These are phyloP conservation scores for Drosophila kanekoi DNA, from an alignment of 2,888 invertebrate species.

Conservation along the genomic window DNA sequence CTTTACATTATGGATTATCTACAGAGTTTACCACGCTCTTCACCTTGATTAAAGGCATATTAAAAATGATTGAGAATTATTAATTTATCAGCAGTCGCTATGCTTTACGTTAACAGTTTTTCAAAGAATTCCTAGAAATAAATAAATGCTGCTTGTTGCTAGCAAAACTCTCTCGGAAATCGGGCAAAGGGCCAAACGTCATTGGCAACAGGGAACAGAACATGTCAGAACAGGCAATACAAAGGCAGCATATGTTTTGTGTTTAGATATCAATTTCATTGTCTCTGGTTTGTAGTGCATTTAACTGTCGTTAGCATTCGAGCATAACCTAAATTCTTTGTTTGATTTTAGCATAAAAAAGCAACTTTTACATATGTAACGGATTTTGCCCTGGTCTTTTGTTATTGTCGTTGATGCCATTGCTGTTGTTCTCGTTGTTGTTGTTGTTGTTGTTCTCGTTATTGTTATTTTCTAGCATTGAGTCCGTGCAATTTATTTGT, in stretches of 20 bases:
- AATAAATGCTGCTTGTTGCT: no score
- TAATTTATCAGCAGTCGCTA: no score
- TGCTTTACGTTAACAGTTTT: no score
- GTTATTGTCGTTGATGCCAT: neutral
- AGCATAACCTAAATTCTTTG: slow-evolving; percentile 56
- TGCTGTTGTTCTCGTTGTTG: slow-evolving; percentile 11
- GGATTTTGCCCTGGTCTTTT: slow-evolving; percentile 34
- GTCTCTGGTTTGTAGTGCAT: slow-evolving; percentile 48
- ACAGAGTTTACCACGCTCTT: no score
- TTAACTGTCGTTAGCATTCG: slow-evolving; percentile 58
- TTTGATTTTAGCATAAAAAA: slow-evolving; percentile 68
- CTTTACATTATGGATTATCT: no score
- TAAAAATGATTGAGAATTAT: no score
- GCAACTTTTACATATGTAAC: slow-evolving; percentile 70
- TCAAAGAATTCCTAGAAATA: no score
- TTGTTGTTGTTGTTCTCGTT: slow-evolving; percentile 21
- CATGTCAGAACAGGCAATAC: neutral
- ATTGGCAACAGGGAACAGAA: neutral
- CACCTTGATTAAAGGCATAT: no score
- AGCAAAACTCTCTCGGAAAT: no score
- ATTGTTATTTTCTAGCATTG: slow-evolving; percentile 48
- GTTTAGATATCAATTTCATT: slow-evolving; percentile 43
- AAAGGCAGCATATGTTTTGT: slow-evolving; percentile 13
- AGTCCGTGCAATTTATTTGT: slow-evolving; percentile 71
- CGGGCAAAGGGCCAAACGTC: no score